A percentile compares a stretch with the other conserved stretches of the same genome.
Conservation (phyloP, 2,797 vertebrate species). For the Percopsis omiscomaycus region DNA sequence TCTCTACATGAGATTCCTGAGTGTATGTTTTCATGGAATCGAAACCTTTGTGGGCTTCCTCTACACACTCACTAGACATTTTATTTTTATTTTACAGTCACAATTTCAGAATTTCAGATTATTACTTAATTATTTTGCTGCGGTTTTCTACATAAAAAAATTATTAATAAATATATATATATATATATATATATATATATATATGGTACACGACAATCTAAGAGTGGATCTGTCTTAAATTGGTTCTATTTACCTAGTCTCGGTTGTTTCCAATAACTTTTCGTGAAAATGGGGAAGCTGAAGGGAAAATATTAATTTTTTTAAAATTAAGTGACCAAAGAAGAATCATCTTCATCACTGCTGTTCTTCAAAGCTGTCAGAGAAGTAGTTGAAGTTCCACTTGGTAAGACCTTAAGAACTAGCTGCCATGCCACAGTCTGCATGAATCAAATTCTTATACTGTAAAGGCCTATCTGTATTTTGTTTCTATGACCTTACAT, state of each 20-base stretch:
- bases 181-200: no score
- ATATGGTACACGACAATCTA: constrained; percentile 80
- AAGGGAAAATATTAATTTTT: constrained; percentile 76
- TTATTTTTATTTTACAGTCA: no score
- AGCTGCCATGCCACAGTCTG: not conserved
- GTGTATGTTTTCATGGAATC: no score
- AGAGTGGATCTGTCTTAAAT: constrained; percentile 79
- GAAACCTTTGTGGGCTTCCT: no score
- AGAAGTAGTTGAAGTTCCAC: constrained; percentile 68
- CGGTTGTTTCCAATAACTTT: constrained; percentile 81
- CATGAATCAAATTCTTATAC: no score
- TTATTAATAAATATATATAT: not conserved
- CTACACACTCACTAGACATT: no score
- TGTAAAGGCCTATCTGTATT: not conserved
- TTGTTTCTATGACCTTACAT: no score
- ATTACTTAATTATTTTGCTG: no score
- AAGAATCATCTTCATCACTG: constrained; percentile 59
- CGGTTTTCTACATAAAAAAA: no score
- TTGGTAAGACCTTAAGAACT: constrained; percentile 15
- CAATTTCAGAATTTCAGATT: no score
- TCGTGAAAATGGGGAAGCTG: constrained; percentile 76
- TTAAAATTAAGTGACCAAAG: constrained; percentile 62
- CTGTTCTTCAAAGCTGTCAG: constrained; percentile 76
- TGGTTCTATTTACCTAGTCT: constrained; percentile 69
- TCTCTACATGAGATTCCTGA: no score